These are phyloP conservation scores for Chelonus insularis DNA, from an alignment of 1,140 invertebrate genomes.

Conservation along the genomic window DNA sequence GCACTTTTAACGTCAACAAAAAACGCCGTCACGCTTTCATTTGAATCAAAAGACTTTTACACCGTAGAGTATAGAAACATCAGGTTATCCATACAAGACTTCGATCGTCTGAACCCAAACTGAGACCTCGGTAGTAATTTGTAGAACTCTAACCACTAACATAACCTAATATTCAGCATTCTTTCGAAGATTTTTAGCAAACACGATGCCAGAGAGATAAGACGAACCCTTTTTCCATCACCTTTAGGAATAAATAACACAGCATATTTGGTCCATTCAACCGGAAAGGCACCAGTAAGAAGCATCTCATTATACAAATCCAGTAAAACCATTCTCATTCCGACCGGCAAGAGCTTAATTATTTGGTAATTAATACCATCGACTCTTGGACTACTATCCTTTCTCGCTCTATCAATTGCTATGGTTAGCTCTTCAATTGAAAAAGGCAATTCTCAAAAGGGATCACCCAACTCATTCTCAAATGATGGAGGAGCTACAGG, in stretches of 20 bases:
- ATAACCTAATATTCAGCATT: too few relatives aligned
- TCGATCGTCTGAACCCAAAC: too few relatives aligned
- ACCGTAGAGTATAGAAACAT: constrained; percentile 11
- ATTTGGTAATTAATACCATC: constrained; percentile 3
- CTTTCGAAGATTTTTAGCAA: too few relatives aligned
- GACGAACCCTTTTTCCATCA: too few relatives aligned
- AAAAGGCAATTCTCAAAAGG: neutral
- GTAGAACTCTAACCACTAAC: too few relatives aligned
- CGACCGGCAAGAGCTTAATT: neutral
- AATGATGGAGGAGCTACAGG: neutral
- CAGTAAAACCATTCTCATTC: neutral
- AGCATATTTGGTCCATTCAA: constrained; percentile 4
- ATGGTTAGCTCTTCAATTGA: neutral
- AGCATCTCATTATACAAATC: constrained; percentile 1
- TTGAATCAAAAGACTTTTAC: neutral
- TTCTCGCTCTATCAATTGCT: neutral
- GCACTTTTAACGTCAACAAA: constrained; percentile 23
- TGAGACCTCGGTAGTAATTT: too few relatives aligned
- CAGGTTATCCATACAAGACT: constrained; percentile 26
- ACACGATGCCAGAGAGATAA: too few relatives aligned
- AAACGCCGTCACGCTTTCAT: neutral
- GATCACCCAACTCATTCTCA: neutral
- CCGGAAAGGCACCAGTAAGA: neutral
- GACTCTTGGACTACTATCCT: neutral
- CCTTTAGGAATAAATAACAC: constrained; percentile 27